Conservation (phyloP, 2,113 vertebrate genomes). For the Edolisoma coerulescens region DNA sequence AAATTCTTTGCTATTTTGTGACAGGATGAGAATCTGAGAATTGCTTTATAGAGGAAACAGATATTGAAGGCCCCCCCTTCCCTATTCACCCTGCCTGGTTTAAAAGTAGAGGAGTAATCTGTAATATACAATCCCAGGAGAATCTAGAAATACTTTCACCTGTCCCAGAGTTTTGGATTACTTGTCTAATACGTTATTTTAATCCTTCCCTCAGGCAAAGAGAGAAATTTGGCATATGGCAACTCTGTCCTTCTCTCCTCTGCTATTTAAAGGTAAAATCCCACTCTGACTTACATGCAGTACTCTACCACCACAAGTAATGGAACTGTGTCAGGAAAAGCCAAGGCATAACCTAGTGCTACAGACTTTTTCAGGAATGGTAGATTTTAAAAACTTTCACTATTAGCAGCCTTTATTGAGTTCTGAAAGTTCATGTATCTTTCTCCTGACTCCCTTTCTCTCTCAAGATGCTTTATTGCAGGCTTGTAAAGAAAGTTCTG, state of each 20-base stretch:
- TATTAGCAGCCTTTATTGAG: neutral
- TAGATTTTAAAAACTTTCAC: neutral
- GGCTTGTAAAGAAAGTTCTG: neutral
- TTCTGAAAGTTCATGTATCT: neutral
- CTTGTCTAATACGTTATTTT: slow-evolving; percentile 6
- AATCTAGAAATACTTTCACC: neutral
- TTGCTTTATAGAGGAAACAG: neutral
- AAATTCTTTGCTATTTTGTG: neutral
- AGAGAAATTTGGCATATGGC: slow-evolving; percentile 2
- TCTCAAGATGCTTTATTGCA: neutral
- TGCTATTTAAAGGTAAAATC: neutral
- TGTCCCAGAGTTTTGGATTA: neutral
- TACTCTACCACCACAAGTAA: neutral
- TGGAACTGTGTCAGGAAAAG: neutral
- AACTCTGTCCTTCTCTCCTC: neutral
- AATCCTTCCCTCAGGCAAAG: neutral
- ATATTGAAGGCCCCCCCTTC: fast-evolving
- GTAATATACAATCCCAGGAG: neutral
- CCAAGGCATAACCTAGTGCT: neutral
- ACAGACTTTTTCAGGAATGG: neutral
- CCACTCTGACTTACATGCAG: neutral
- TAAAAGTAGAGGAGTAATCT: neutral
- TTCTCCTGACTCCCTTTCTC: neutral
- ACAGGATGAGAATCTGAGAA: neutral
- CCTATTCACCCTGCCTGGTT: neutral